These are phyloP conservation scores for Cylloceria caligata DNA, from an alignment of 2,888 invertebrate genomes.

Conservation along the genomic window DNA sequence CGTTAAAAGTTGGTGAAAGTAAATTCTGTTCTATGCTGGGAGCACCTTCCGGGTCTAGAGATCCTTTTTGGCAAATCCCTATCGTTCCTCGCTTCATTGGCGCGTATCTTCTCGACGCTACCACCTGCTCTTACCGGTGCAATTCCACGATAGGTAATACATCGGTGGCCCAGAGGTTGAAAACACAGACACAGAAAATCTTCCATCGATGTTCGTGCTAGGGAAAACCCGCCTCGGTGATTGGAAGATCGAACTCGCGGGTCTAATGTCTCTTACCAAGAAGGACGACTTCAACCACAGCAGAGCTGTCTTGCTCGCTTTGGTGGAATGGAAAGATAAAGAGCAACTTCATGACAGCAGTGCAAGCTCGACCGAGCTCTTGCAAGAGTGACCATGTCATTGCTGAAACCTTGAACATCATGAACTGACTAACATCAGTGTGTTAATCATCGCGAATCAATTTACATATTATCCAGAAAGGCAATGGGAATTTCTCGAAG, in stretches of 20 bases:
- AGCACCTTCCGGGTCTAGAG: constrained; percentile 29
- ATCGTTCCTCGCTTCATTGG: constrained; percentile 66
- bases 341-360: constrained; percentile 79
- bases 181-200: constrained; percentile 33
- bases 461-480: constrained; percentile 3
- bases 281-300: constrained; percentile 30
- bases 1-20: constrained; percentile 56
- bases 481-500: background rate
- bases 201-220: constrained; percentile 24
- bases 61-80: constrained; percentile 67
- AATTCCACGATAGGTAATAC: constrained; percentile 30
- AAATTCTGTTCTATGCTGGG: constrained; percentile 25
- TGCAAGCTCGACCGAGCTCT: constrained; percentile 62
- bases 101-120: constrained; percentile 38
- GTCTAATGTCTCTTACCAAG: constrained; percentile 49
- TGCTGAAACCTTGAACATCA: constrained; percentile 44
- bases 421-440: constrained; percentile 29
- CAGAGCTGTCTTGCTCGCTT: constrained; percentile 55
- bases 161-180: background rate
- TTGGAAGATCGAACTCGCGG: constrained; percentile 71
- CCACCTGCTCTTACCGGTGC: constrained; percentile 4
- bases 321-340: constrained; percentile 77
- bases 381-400: constrained; percentile 11
- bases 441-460: constrained; percentile 1
- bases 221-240: constrained; percentile 66